Percentiles rank a stretch among this genome's conserved stretches.
phyloP scores from a whole-genome alignment of 2,888 invertebrate species.

The Carpatolechia fugitivella region DNA sequence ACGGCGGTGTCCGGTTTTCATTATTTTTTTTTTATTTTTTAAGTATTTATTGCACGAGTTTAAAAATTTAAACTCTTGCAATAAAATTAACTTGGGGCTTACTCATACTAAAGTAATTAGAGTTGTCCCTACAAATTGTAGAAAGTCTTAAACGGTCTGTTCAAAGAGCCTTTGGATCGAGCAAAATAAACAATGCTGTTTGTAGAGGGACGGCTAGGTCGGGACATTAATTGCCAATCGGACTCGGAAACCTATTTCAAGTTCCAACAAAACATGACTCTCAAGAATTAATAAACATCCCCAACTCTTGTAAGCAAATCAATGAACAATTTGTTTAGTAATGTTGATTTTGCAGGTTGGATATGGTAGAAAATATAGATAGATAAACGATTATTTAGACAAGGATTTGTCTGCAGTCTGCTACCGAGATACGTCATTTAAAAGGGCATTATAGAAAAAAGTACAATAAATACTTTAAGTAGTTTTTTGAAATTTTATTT shows the following conservation, averaged over 20 bases:
- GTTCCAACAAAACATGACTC: background rate
- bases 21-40: background rate
- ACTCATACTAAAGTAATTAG: slow-evolving; percentile 3
- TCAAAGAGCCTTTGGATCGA: slow-evolving; percentile 2
- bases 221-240: slow-evolving; percentile 8
- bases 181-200: slow-evolving; percentile 9
- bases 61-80: background rate
- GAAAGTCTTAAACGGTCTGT: background rate
- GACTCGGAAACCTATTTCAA: slow-evolving; percentile 6
- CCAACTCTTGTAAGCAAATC: background rate
- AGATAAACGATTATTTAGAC: too few relatives aligned
- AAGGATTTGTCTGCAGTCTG: too few relatives aligned
- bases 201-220: slow-evolving; percentile 2
- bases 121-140: slow-evolving; percentile 2
- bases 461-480: too few relatives aligned
- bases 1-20: too few relatives aligned
- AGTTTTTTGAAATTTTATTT: too few relatives aligned
- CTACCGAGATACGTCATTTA: too few relatives aligned
- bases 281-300: background rate
- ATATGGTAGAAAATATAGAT: too few relatives aligned
- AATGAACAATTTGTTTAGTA: background rate
- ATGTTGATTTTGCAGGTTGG: background rate
- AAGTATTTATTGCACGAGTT: background rate
- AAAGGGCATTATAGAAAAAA: too few relatives aligned
- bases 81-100: background rate